These are phyloP conservation scores for Lissocephala sabroskyi DNA, from an alignment of 2,888 invertebrate genomes.

Conservation along the genomic window DNA sequence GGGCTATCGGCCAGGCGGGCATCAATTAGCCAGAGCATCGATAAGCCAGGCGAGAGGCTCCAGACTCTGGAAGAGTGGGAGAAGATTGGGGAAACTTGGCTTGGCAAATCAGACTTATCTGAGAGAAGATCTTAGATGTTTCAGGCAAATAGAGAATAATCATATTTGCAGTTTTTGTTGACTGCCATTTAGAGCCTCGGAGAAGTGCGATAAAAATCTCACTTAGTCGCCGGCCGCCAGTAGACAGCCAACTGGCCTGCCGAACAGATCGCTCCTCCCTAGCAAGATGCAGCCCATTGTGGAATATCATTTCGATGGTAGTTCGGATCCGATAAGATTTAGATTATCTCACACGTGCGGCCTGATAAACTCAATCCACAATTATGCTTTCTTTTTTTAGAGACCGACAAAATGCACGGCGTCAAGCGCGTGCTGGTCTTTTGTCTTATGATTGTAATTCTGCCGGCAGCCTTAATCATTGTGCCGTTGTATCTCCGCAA, in stretches of 20 bases:
- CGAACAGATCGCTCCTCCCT: no score
- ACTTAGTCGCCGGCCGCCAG: constrained; percentile 47
- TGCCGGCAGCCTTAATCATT: constrained; percentile 83
- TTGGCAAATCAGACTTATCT: no score
- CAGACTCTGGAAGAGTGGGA: no score
- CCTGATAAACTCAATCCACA: no score
- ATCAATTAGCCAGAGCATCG: no score
- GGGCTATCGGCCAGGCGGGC: no score
- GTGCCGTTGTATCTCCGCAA: constrained; percentile 85
- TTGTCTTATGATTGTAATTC: constrained; percentile 82
- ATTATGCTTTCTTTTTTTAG: no score
- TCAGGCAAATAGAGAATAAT: constrained; percentile 37
- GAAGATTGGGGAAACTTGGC: no score
- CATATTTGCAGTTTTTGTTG: constrained; percentile 27
- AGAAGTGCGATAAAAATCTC: constrained; percentile 22
- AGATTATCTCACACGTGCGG: no score
- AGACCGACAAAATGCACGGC: constrained; percentile 83
- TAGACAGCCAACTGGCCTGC: constrained; percentile 20
- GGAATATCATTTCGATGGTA: constrained; percentile 69
- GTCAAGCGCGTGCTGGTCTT: constrained; percentile 84
- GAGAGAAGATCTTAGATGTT: constrained; percentile 21
- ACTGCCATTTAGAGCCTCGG: constrained; percentile 3
- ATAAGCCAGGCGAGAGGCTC: no score
- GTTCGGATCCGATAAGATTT: no score
- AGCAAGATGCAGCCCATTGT: constrained; percentile 44